Evolutionary conservation across 1,140 invertebrate genomes (phyloP).

Genomic region (Phortica variegata): DNA sequence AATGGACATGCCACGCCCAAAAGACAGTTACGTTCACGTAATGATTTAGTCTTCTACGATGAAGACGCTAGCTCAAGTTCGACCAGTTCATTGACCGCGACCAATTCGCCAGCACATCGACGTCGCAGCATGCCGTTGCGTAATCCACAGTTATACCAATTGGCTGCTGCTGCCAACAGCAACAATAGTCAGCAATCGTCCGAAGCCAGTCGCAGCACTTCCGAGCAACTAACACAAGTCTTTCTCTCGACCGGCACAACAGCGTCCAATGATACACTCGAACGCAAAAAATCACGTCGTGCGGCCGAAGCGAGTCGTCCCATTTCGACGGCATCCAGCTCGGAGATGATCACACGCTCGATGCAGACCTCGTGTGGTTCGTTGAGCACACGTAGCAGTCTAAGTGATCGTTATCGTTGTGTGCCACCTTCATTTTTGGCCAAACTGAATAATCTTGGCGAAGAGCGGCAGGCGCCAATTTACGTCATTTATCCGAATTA

Average conservation of each 20-base stretch:
- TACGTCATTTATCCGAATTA: conserved; percentile 92
- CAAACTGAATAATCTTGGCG: conserved; percentile 64
- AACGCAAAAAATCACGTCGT: conserved; percentile 21
- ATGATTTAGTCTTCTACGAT: conserved; percentile 42
- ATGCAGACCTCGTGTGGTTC: conserved; percentile 68
- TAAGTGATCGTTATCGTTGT: conserved; percentile 59
- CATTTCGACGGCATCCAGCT: conserved; percentile 44
- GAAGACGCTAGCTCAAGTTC: conserved; percentile 44
- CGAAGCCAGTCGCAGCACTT: conserved; percentile 43
- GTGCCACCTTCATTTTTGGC: conserved; percentile 68
- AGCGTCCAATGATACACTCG: not conserved
- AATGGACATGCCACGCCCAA: conserved; percentile 27
- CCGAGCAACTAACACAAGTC: conserved; percentile 52
- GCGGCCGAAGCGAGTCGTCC: conserved; percentile 19
- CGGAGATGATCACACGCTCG: conserved; percentile 68
- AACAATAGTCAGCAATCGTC: conserved; percentile 49
- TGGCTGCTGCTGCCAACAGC: conserved; percentile 27
- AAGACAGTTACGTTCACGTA: conserved; percentile 25
- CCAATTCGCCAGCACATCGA: conserved; percentile 46
- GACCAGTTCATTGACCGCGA: conserved; percentile 42
- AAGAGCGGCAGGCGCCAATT: conserved; percentile 70
- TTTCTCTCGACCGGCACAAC: conserved; percentile 12
- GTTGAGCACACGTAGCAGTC: conserved; percentile 43
- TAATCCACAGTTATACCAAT: conserved; percentile 48
- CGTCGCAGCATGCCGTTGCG: conserved; percentile 46